Evolutionary conservation across 2,797 vertebrate species (phyloP), one percentile per base, ranked within the genome.

Genomic region (Argentina silus): DNA sequence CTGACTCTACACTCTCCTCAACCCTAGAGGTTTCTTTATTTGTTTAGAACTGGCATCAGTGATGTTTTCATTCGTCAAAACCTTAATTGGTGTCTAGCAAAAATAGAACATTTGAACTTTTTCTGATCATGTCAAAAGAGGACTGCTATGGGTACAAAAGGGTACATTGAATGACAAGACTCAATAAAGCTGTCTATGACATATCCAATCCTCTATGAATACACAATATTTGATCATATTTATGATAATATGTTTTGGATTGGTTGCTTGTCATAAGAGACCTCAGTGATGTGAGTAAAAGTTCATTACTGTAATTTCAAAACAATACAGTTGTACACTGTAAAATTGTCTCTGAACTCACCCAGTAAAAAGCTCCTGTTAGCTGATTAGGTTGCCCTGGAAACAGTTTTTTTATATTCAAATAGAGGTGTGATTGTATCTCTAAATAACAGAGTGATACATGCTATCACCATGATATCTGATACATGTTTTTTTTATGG

Each of bases 11-110:
- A 11, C 44, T 14, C 14, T 10, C 57, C 65, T 82, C 72, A 70
- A 86, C 84, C 84, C 83, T 10, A 60, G 82, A 82, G 79, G 66
- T 75, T 70, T 67, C 74, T 71, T 82, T 73, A 73, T 69, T 64
- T 45, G 81, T 86, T 86, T 55, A 84, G 83, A 87, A 83, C 81
- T 75, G 47, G 71, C 70, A 88, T 88, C 83, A 87, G 80, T 83
- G 70, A 79, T 68, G 78, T n/a, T 62, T 75, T 81, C 27, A 75
- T 78, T 86, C 83, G 53, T 77, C 78, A 56, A 63, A 83, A 81
- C 71, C 12, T 71, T 91, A 90, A 91, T 90, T 91, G 86, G 79
- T 55, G 7, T 80, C 80, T 76, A 73, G 78, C 80, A 85, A 83
- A 64, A 90, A 89, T 85, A 87, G 86, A 86, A 72, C 27, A 44